Conservation (phyloP, 1,140 invertebrate species). For the Atta cephalotes region DNA sequence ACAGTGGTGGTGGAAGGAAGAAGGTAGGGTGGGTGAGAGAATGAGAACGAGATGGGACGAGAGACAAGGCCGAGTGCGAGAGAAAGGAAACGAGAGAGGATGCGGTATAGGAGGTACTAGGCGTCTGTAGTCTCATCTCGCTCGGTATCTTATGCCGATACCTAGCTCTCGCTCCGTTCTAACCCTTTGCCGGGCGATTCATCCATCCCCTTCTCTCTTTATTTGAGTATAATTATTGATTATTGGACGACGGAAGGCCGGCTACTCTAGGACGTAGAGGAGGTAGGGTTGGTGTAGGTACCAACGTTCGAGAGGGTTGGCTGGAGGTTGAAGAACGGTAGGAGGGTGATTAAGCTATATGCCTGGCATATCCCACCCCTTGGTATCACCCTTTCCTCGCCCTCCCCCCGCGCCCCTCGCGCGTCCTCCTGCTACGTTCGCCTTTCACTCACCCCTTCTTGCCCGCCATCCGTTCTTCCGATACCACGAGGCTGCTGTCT, state of each 20-base stretch:
- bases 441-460: constrained; percentile 74
- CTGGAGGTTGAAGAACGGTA: constrained; percentile 83
- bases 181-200: constrained; percentile 83
- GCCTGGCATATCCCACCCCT: constrained; percentile 83
- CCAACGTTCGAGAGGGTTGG: constrained; percentile 83
- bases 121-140: constrained; percentile 79
- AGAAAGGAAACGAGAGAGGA: constrained; percentile 66
- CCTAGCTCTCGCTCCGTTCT: constrained; percentile 78
- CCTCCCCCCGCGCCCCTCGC: constrained; percentile 75
- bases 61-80: constrained; percentile 57
- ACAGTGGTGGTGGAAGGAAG: constrained; percentile 70
- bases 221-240: constrained; percentile 87
- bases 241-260: constrained; percentile 85
- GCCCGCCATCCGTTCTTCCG: constrained; percentile 77
- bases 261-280: constrained; percentile 84
- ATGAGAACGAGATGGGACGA: constrained; percentile 55
- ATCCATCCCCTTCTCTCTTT: constrained; percentile 84
- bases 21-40: constrained; percentile 71
- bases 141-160: constrained; percentile 81
- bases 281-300: constrained; percentile 80
- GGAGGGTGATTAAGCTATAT: constrained; percentile 87
- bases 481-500: constrained; percentile 77
- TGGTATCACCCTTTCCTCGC: constrained; percentile 77
- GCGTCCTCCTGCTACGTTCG: constrained; percentile 70
- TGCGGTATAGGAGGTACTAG: constrained; percentile 72